phyloP scores from a whole-genome alignment of 92 coral and sea anemone species.

The Blastomussa wellsi region DNA sequence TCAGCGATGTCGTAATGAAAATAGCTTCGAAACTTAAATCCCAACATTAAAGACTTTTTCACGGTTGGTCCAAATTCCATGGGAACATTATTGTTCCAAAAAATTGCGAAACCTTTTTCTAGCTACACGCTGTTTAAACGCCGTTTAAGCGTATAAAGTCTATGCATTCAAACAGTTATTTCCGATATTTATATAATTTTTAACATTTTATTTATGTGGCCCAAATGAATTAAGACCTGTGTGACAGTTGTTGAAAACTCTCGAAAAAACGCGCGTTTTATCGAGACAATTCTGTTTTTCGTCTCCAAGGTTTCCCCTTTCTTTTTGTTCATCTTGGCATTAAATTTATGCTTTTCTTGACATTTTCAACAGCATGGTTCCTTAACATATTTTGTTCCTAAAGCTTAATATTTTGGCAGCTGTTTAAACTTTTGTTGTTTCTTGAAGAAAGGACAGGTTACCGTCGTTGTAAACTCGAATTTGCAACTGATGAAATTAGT shows the following conservation, averaged over 20 bases:
- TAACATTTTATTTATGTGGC: background rate
- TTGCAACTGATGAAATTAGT: background rate
- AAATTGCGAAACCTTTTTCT: constrained; percentile 19
- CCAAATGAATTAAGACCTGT: background rate
- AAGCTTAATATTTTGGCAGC: constrained; percentile 34
- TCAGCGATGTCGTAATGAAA: background rate
- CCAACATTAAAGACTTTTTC: constrained; percentile 2
- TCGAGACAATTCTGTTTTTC: constrained; percentile 24
- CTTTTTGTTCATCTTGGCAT: constrained; percentile 14
- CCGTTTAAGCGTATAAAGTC: background rate
- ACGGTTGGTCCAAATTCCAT: constrained; percentile 29
- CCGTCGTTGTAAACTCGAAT: background rate
- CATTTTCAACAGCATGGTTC: background rate
- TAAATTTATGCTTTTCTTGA: constrained; percentile 25
- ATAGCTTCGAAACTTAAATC: background rate
- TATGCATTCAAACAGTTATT: background rate
- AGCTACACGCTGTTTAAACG: background rate
- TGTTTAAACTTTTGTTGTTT: constrained; percentile 33
- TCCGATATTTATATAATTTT: background rate
- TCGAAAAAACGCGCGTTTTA: background rate
- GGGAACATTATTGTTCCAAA: constrained; percentile 30
- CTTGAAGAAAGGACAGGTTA: background rate
- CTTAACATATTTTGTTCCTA: background rate
- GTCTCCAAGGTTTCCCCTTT: constrained; percentile 13
- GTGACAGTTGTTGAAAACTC: background rate